Evolutionary conservation across 2,888 invertebrate genomes (phyloP).

Genomic region (Saturnia pavonia): DNA sequence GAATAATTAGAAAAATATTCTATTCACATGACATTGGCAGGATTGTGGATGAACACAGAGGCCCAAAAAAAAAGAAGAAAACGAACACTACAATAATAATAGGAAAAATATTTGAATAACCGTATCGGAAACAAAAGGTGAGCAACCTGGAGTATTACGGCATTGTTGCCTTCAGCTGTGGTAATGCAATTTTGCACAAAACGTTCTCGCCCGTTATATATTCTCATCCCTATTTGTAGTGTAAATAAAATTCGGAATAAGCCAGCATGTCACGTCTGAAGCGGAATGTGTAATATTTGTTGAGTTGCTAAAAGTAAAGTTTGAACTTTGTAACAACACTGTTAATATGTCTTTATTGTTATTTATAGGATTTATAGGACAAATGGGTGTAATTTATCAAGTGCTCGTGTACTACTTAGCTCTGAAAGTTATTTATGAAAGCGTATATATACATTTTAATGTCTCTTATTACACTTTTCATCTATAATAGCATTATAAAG

Average conservation of each 20-base stretch:
- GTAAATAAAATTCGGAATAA: conserved; percentile 6
- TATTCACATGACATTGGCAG: too few species aligned
- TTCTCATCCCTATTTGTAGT: background rate
- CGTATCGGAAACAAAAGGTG: background rate
- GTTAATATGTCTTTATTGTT: background rate
- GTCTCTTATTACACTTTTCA: background rate
- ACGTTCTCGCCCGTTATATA: background rate
- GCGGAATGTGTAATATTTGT: background rate
- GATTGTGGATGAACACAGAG: too few species aligned
- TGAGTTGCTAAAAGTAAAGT: background rate
- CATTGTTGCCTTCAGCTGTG: background rate
- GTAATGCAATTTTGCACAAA: conserved; percentile 4
- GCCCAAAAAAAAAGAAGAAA: background rate
- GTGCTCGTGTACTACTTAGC: background rate
- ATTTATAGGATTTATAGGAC: background rate
- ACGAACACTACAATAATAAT: background rate
- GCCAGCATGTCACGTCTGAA: background rate
- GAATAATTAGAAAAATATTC: too few species aligned
- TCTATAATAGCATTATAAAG: background rate
- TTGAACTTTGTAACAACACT: background rate
- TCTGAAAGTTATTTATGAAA: background rate
- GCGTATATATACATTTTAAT: background rate
- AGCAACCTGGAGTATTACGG: background rate
- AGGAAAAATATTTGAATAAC: background rate
- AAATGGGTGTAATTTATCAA: background rate